Base-by-base conservation (phyloP, 1,140 invertebrate species). In the Drosophila lini region DNA sequence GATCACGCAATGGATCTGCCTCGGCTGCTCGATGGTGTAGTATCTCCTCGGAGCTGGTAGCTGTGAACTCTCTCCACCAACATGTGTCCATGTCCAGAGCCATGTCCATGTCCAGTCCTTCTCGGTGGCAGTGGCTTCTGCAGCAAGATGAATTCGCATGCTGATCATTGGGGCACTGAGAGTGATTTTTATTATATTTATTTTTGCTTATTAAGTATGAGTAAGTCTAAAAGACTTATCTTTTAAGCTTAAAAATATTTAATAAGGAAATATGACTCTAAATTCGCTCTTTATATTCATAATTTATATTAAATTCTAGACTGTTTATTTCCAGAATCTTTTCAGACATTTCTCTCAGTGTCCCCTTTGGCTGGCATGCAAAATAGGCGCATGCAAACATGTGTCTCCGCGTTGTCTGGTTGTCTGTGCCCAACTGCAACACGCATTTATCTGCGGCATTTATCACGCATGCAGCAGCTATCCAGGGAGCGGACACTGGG, bases 381-480 rank as follows among this genome's bases (percentile, higher is more conserved):
- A 81, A 78, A 74, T 56, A 68, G 63, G 76, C 67, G 67, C 81
- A 88, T 88, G 83, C 77, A 83, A 86, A 88, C 83, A 88, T 88
- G 84, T 88, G 83, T 89, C 83, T 88, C 83, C 83, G 80, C 83
- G 85, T 83, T 88, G 83, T 88, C 83, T 88, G 70, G 85, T 74
- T 88, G 83, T 88, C 83, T 88, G 65, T 79, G 82, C 69, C 64
- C 62, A 67, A 81, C 82, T 81, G 83, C 77, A 70, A 83, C 80
- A 88, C 83, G 83, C 83, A 88, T 88, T 88, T 88, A 88, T 88
- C 83, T 83, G 76, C 71, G 76, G 84, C 83, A 88, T 88, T 88
- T 89, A 88, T 88, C 83, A 89, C 71, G 82, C 74, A 77, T 50
- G 74, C 42, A 57, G 55, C 36, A 34, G 38, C 63, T 42, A 75